Base-by-base conservation (phyloP, 2,888 invertebrate genomes). In the Mythimna impura region DNA sequence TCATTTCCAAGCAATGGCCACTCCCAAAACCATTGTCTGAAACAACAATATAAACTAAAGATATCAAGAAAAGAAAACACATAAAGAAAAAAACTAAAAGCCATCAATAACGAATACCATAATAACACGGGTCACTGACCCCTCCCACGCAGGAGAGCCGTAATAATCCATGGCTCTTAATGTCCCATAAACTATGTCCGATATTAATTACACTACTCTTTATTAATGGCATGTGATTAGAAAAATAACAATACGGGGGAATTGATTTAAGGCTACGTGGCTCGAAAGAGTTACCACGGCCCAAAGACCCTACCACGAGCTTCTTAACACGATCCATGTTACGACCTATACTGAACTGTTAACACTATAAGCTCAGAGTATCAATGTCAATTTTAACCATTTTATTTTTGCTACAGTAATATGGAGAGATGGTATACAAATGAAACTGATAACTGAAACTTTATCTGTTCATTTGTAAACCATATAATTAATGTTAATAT, bases 171-270 rank as follows among this genome's bases (percentile, higher is more conserved):
- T 52, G 34, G 75, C 72, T 76, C 71, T 82, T 86, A 84, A 84
- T 87, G 74, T 76, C 69, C 70, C 85, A 86, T 86, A 87, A 87
- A 87, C 66, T 74, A 83, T 84, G 73, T 68, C 71, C 63, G 50
- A 79, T 85, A 87, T 84, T 87, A 86, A 86, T 82, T 82, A 80
- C 64, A 70, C 73, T 83, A 75, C 79, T 82, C 73, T 5, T 71
- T 55, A 71, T 76, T 83, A 86, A 85, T 84, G 83, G 73, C 69
- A 67, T 66, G 80, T 84, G 76, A 84, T 87, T 86, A 84, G 75
- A 78, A 72, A 66, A 80, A 71, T 66, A 78, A 82, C 76, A 81
- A 82, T 82, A 54, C 12, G 0, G 0, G 10, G 54, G 58, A 75
- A 71, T 80, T 80, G 66, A 70, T 74, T 57, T 25, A 50, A 52